phyloP scores from a whole-genome alignment of 2,113 vertebrate species.

The Rattus rattus region DNA sequence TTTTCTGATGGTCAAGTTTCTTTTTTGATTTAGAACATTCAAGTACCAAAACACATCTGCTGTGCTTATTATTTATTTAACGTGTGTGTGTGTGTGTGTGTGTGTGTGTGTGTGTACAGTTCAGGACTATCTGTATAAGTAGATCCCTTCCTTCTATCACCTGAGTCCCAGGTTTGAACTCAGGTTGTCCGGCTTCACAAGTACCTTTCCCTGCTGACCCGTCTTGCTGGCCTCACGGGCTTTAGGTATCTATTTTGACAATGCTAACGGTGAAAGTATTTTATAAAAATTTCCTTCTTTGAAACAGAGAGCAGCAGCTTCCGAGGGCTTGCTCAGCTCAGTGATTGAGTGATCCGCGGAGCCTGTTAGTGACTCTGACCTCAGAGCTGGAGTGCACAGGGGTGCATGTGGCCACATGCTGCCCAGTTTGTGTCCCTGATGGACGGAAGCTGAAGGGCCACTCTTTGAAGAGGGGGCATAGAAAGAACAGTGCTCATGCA shows the following conservation, averaged over 20 bases:
- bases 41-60: background rate
- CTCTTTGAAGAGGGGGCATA: background rate
- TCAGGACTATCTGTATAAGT: background rate
- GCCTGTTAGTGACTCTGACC: accelerated
- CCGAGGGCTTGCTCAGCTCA: too few relatives aligned
- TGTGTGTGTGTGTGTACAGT: background rate
- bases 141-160: background rate
- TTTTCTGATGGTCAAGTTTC: background rate
- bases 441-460: background rate
- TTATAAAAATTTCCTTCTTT: background rate
- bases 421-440: accelerated
- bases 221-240: background rate
- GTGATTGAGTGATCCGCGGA: accelerated
- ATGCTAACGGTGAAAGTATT: background rate
- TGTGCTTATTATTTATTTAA: too few relatives aligned
- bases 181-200: too few relatives aligned
- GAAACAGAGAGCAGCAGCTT: background rate
- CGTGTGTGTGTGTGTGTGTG: background rate
- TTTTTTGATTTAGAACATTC: background rate
- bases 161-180: background rate
- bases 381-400: background rate
- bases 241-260: background rate
- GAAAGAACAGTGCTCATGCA: background rate
- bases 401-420: accelerated
- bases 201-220: background rate